Conservation (phyloP, 2,113 vertebrate genomes). For the Bujurquina vittata region DNA sequence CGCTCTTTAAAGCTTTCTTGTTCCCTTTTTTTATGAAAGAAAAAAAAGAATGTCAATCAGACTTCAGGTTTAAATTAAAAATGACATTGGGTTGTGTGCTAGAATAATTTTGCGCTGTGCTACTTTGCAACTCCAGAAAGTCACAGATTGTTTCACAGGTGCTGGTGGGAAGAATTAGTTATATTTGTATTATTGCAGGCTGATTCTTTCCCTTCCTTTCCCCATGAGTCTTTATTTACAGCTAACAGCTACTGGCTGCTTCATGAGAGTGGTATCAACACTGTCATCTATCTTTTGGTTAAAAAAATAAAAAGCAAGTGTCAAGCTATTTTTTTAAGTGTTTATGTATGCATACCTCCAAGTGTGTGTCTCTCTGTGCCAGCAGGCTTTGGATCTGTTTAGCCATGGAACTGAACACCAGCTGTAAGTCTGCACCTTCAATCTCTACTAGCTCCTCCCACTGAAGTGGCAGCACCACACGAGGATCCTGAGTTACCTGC, state of each 20-base stretch:
- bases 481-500: slow-evolving; percentile 87
- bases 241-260: slow-evolving; percentile 2
- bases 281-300: neutral
- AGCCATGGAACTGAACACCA: slow-evolving; percentile 78
- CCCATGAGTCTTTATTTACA: neutral
- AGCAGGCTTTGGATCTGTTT: slow-evolving; percentile 80
- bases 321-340: neutral
- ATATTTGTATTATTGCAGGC: neutral
- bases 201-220: neutral
- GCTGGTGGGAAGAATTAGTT: neutral
- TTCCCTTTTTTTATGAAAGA: neutral
- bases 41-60: neutral
- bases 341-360: slow-evolving; percentile 79
- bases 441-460: slow-evolving; percentile 81
- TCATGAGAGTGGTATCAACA: neutral
- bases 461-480: slow-evolving; percentile 81
- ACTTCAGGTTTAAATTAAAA: slow-evolving; percentile 11
- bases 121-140: neutral
- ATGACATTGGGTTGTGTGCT: neutral
- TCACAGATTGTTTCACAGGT: neutral
- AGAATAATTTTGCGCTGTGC: neutral
- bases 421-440: slow-evolving; percentile 74
- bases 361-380: slow-evolving; percentile 83
- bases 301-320: neutral
- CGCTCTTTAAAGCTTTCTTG: neutral